Evolutionary conservation across 2,888 invertebrate species (phyloP), one percentile per base, ranked within the genome.

Genomic region (Aromia moschata): DNA sequence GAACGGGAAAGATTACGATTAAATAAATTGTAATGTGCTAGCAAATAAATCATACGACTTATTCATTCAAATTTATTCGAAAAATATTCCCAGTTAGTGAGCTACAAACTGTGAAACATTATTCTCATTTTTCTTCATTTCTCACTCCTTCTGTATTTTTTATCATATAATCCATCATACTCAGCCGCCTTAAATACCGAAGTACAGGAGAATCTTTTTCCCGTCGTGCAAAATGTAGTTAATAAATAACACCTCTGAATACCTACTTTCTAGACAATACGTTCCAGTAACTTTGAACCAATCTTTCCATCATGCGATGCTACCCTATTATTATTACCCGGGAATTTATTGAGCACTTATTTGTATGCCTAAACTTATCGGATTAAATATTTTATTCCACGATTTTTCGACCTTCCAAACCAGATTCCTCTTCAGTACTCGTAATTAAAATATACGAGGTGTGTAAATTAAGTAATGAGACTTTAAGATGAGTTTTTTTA

Each of bases 121-220:
- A 41, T 46, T 31, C 31, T 14, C 49, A 56, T 49, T 49, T 49
- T 56, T 49, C 47, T 56, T 49, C 56, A 56, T 56, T 49, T 53
- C 41, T 49, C 49, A 56, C 49, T 45, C 47, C 17, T 49, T 49
- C 37, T 55, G 37, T 46, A 38, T 55, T 54, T 54, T 55, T 45
- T 37, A 46, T 46, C 55, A 30, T 38, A 20, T 46, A 55, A 55
- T 55, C 40, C 46, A 55, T 55, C 55, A 55, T 46, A 38, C 36
- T 37, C 25, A 20, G 49, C 36, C 17, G 18, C 49, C 38, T 38
- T 37, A 37, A 49, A 37, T 17, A 14, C 20, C 18, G 14, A 47
- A 38, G n/a, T 20, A 20, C 12, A 44, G 17, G 30, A 44, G 44
- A 2, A 44, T 12, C 44, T 38, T 20, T 30, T 47, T 49, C 18